Conservation (phyloP, 37 sponge, comb jelly and placozoan genomes). For the Agelas oroides region DNA sequence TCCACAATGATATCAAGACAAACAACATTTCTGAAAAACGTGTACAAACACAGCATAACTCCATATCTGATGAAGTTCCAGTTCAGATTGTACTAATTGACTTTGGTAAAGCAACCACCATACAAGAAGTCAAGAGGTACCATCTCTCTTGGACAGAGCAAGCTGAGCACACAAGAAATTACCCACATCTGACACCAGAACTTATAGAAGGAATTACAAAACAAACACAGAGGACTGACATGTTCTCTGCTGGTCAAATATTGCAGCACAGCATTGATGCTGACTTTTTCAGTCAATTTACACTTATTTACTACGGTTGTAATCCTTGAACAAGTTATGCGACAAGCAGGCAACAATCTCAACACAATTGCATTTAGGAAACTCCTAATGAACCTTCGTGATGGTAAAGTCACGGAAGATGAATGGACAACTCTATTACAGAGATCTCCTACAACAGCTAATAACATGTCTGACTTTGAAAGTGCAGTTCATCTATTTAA, state of each 20-base stretch:
- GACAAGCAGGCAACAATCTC: too few relatives aligned
- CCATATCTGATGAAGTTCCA: background rate
- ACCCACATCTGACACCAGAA: constrained; percentile 28
- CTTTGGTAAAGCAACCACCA: constrained; percentile 35
- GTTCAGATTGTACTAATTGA: constrained; percentile 40
- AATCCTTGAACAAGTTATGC: too few relatives aligned
- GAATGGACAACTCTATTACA: too few relatives aligned
- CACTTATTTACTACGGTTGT: too few relatives aligned
- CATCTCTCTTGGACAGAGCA: constrained; percentile 20
- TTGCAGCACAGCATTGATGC: background rate
- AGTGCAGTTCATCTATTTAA: too few relatives aligned
- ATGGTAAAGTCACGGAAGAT: too few relatives aligned
- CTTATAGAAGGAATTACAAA: constrained; percentile 15
- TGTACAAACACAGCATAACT: background rate
- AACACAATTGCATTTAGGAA: too few relatives aligned
- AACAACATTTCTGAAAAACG: constrained; percentile 31
- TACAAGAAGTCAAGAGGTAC: background rate
- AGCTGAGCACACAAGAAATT: background rate
- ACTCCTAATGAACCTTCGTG: too few relatives aligned
- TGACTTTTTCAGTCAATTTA: background rate
- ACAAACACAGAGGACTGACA: constrained; percentile 21
- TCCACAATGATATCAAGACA: constrained; percentile 43
- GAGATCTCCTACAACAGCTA: too few relatives aligned
- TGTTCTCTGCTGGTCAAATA: constrained; percentile 17
- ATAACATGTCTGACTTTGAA: too few relatives aligned